These are phyloP conservation scores for Nephrocerus scutellatus DNA, from an alignment of 2,888 invertebrate genomes.

Conservation along the genomic window DNA sequence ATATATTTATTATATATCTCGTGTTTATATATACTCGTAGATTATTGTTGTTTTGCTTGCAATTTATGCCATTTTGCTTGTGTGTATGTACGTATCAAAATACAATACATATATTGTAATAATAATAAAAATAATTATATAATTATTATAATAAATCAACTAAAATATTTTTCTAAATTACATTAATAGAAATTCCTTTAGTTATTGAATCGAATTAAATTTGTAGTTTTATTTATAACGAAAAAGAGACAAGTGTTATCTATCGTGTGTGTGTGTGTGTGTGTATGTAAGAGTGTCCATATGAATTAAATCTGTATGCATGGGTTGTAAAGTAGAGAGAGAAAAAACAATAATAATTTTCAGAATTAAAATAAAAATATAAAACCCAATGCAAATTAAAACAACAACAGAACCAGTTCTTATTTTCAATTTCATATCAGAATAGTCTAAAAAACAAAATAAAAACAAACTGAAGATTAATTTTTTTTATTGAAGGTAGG, in stretches of 20 bases:
- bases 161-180: conserved; percentile 48
- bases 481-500: no score
- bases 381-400: no score
- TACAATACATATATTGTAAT: conserved; percentile 35
- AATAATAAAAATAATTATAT: conserved; percentile 36
- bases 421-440: no score
- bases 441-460: no score
- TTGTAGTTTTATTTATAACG: conserved; percentile 6
- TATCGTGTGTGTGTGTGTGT: no score
- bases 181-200: conserved; percentile 32
- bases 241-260: conserved; percentile 2
- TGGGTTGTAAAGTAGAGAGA: no score
- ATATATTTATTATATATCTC: conserved; percentile 16
- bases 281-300: no score
- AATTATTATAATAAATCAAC: conserved; percentile 38
- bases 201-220: no score
- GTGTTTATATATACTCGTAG: conserved; percentile 23
- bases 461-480: no score
- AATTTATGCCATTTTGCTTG: conserved; percentile 20
- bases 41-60: conserved; percentile 28
- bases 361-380: no score
- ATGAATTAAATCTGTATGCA: no score
- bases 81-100: conserved; percentile 16
- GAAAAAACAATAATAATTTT: conserved; percentile 10
- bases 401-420: no score